Base-by-base conservation (phyloP, 2,888 invertebrate genomes). In the Lepidonotus clava region DNA sequence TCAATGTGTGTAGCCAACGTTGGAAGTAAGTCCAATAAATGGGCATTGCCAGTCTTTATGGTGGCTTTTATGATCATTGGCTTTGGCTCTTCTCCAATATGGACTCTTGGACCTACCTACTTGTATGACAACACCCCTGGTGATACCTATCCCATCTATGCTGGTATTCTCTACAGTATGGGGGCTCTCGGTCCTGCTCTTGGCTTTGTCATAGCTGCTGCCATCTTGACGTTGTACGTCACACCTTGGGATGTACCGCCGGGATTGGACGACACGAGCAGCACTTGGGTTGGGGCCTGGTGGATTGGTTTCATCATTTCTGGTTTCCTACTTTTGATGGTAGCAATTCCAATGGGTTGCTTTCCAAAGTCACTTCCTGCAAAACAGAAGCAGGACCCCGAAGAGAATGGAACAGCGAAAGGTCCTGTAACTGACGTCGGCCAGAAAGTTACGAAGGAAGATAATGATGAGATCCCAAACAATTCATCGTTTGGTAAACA, bases 51-150 rank as follows among this genome's bases (percentile, higher is more conserved):
- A 0, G 36, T 90, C 14, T 89, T 90, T 66, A 66, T 86, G 28
- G 41, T 88, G 14, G 88, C 89, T 8, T 66, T 87, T 41, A 56
- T 90, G 67, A 66, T 89, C 38, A 85, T 90, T 34, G 89, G 90
- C 2, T 36, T 90, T 14, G 90, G 90, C 21, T 84, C 88, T 8
- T 56, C 87, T n/a, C 89, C 89, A 0, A 84, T 90, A 28, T 90
- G 90, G 77, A 87, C 88, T 14, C 85, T 90, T 8, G 90, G 88
- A 32, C 90, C 90, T 11, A 90, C 89, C 1, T 90, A 90, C 84
- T 56, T 90, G 56, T 90, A 89, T 71, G 90, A 90, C 87, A 90
- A 89, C 80, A 86, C 90, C 76, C 56, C 40, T 24, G n/a, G 36
- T 21, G 36, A 61, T 5, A 24, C 80, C 32, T 90, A 89, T 71